phyloP scores from a whole-genome alignment of 2,797 vertebrate genomes.

The Acanthis flammea region DNA sequence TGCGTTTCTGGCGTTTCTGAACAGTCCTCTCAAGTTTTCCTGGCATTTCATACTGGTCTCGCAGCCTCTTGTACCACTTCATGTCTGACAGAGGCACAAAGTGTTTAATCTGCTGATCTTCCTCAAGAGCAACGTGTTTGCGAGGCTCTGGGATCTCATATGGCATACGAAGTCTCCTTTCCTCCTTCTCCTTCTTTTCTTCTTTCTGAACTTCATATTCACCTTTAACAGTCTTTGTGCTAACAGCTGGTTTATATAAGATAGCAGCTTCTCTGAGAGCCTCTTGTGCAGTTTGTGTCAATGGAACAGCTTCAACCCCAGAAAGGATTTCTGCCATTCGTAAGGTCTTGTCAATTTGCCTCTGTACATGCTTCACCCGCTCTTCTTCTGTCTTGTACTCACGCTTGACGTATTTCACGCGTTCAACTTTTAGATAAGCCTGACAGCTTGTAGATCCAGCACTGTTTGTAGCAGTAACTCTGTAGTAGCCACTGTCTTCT shows the following conservation, averaged over 20 bases:
- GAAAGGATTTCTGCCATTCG: conserved; percentile 92
- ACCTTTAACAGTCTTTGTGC: conserved; percentile 90
- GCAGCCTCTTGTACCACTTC: conserved; percentile 97
- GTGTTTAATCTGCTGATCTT: conserved; percentile 93
- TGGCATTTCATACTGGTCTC: conserved; percentile 97
- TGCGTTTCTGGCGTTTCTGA: conserved; percentile 94
- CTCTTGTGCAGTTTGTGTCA: conserved; percentile 89
- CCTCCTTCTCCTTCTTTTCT: conserved; percentile 89
- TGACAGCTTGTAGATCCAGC: conserved; percentile 98
- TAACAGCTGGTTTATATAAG: conserved; percentile 92
- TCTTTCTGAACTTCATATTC: conserved; percentile 88
- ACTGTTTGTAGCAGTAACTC: conserved; percentile 95
- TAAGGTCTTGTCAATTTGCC: conserved; percentile 90
- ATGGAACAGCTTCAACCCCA: conserved; percentile 83
- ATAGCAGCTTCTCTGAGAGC: conserved; percentile 92
- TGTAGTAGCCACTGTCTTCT: conserved; percentile 94
- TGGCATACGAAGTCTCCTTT: conserved; percentile 93
- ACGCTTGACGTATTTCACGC: conserved; percentile 87
- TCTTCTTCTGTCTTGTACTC: conserved; percentile 85
- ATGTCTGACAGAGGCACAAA: conserved; percentile 97
- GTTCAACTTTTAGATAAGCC: conserved; percentile 91
- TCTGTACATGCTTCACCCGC: conserved; percentile 80
- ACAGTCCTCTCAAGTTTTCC: conserved; percentile 90
- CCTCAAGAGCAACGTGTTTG: conserved; percentile 80
- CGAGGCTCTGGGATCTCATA: conserved; percentile 91